Base-by-base conservation (phyloP, 2,113 vertebrate genomes). In the Rhinoptilus africanus region DNA sequence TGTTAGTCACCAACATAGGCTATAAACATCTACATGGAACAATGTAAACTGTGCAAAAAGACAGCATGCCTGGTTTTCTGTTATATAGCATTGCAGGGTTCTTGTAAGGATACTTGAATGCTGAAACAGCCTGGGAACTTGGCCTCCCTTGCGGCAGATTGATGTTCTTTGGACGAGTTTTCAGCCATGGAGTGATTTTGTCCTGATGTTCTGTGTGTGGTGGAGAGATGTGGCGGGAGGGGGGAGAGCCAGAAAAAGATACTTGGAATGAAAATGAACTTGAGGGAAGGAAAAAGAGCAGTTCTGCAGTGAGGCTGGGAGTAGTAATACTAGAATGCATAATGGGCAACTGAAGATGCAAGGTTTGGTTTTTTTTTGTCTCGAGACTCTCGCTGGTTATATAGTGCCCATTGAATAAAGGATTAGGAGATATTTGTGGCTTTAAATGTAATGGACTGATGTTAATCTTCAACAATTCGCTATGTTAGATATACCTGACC, bases 151-250 rank as follows among this genome's bases (percentile, higher is more conserved):
- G n/a, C 6, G 1, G 88, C 86, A 95, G 89, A 90, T 91, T 82
- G 87, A 82, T 94, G 96, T 63, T 87, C 84, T 96, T 88, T 97
- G 92, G 85, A 85, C 1, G 16, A 8, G 53, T 96, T 84, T 93
- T 81, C 67, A 86, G 91, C 89, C 80, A 87, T 85, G 50, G 67
- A 95, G 63, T 76, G 92, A 96, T 96, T 97, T 92, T 97, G 69
- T 95, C 90, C 85, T 95, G 83, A 86, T 95, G 88, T 96, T 85
- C 77, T 96, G 63, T 88, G 92, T 76, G 84, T 77, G 91, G 75
- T 57, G 63, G 47, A 74, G 83, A 72, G 81, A 93, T 66, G 77
- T 96, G 67, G 60, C 14, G 10, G 60, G 50, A 79, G 37, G 4
- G 24, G 75, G 84, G 59, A 95, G 69, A 67, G 71, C 48, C 54